A percentile compares a stretch with the other conserved stretches of the same genome.
Conservation (phyloP, 2,113 vertebrate species). For the Limanda limanda region DNA sequence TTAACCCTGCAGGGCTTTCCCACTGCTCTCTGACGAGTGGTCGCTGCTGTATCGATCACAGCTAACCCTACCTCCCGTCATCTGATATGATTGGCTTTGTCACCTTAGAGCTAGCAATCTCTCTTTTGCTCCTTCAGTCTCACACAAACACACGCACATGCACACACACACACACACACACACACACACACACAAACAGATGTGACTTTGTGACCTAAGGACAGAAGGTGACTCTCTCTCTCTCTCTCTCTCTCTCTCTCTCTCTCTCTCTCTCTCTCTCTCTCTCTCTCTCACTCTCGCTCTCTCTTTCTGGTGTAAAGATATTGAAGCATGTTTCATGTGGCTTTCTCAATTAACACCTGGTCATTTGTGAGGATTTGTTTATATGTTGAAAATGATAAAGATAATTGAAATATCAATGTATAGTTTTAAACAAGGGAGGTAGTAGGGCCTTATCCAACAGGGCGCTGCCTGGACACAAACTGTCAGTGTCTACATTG, state of each 20-base stretch:
- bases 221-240: no score
- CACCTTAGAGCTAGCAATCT: constrained; percentile 26
- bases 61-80: constrained; percentile 36
- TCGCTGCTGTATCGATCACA: constrained; percentile 40
- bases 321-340: not conserved
- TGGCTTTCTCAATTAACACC: not conserved
- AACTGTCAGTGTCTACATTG: constrained; percentile 26
- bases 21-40: constrained; percentile 18
- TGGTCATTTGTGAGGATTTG: no score
- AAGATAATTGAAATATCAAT: not conserved
- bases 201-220: no score
- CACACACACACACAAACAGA: no score
- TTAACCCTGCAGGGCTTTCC: constrained; percentile 28
- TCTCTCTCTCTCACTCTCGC: constrained; percentile 1
- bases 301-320: no score
- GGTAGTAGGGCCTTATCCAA: not conserved
- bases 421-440: not conserved
- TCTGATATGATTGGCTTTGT: constrained; percentile 43
- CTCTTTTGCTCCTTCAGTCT: not conserved
- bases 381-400: no score
- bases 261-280: not conserved
- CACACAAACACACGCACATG: no score
- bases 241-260: no score
- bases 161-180: no score
- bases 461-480: constrained; percentile 1